These are phyloP conservation scores for Cyaniris semiargus DNA, from an alignment of 2,888 invertebrate species.

Conservation along the genomic window DNA sequence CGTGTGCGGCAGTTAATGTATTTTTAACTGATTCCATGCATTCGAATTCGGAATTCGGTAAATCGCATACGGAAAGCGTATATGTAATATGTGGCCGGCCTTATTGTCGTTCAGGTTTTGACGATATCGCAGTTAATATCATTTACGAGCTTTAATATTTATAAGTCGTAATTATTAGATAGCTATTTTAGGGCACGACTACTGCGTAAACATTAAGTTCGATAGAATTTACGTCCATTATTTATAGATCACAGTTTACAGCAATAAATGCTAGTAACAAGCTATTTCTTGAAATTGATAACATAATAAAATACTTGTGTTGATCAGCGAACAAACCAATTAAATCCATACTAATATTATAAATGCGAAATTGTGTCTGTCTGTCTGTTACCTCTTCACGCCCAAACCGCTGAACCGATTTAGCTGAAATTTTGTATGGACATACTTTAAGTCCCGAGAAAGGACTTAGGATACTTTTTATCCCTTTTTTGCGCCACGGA, in stretches of 20 bases:
- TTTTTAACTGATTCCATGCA: too few relatives aligned
- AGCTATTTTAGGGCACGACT: slow-evolving; percentile 14
- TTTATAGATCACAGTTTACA: not conserved
- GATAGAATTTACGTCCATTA: not conserved
- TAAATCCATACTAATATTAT: not conserved
- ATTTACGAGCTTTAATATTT: slow-evolving; percentile 26
- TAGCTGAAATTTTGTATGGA: too few relatives aligned
- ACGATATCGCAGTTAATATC: slow-evolving; percentile 9
- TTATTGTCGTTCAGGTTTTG: slow-evolving; percentile 19
- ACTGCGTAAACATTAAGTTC: not conserved
- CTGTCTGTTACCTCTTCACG: too few relatives aligned
- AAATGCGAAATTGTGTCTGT: too few relatives aligned
- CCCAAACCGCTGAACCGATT: too few relatives aligned
- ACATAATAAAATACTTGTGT: slow-evolving; percentile 10
- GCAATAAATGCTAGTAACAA: not conserved
- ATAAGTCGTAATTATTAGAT: slow-evolving; percentile 1
- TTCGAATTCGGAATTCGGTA: too few relatives aligned
- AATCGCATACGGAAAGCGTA: too few relatives aligned
- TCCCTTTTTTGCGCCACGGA: too few relatives aligned
- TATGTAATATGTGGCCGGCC: too few relatives aligned
- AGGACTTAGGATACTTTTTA: too few relatives aligned
- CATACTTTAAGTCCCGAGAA: too few relatives aligned
- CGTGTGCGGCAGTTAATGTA: too few relatives aligned
- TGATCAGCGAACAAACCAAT: not conserved
- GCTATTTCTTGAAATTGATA: not conserved